phyloP scores from a whole-genome alignment of 2,888 invertebrate species.

The Hybos culiciformis region DNA sequence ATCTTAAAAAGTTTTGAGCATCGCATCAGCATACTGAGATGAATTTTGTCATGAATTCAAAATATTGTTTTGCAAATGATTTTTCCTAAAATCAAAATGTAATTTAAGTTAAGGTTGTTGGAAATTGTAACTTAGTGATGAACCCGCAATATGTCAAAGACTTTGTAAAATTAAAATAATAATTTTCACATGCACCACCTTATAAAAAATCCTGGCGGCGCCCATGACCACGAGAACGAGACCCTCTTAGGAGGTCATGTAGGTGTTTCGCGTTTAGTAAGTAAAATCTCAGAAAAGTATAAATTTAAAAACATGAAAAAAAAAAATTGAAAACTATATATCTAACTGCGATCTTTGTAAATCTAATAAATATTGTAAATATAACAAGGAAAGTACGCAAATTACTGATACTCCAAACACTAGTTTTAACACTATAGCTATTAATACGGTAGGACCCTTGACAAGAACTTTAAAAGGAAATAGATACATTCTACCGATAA shows the following conservation, averaged over 20 bases:
- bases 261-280: not conserved
- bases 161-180: no score
- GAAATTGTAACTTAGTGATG: no score
- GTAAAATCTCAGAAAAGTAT: not conserved
- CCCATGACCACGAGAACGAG: no score
- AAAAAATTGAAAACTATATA: not conserved
- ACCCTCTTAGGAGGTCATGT: not conserved
- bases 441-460: constrained; percentile 3
- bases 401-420: not conserved
- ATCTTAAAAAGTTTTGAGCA: no score
- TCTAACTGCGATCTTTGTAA: not conserved
- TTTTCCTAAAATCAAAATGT: no score
- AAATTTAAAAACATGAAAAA: not conserved
- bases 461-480: not conserved
- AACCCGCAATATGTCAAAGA: no score
- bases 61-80: no score
- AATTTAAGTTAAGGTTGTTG: no score
- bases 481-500: constrained; percentile 3
- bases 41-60: no score
- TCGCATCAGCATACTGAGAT: no score
- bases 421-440: not conserved
- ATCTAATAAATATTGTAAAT: not conserved
- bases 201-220: no score
- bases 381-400: not conserved
- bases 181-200: no score